Evolutionary conservation across 2,113 vertebrate species (phyloP), one percentile per base, ranked within the genome.

Genomic region (Lipotes vexillifer): DNA sequence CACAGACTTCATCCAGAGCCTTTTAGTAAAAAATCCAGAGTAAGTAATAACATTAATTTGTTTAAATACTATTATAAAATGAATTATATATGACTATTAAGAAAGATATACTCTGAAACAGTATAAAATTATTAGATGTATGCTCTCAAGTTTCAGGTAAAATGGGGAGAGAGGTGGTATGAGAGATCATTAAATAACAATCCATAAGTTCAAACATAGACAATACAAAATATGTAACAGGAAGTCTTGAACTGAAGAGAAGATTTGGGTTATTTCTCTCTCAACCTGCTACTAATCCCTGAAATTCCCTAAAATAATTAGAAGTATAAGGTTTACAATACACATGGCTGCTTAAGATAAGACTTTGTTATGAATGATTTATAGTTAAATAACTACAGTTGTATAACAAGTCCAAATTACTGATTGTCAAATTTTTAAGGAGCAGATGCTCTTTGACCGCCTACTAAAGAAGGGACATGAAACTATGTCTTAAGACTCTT

Each of bases 11-110:
- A 99, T 99, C 98, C 99, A 99, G 85, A 99, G 99, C 88, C 99
- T 99, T 98, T 99, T 99, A 89, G 99, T 99, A 87, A 99, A 99
- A 99, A 98, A 99, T 18, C 99, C 99, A 49, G 99, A 99, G 99
- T 99, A 98, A 99, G 99, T 99, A 98, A 88, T 81, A 84, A 27
- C 8, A 80, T 95, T 65, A 65, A 20, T 97, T 75, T 89, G 13
- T 81, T 82, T 66, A 92, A 83, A 46, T 92, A 59, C 36, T 86
- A 29, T 89, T 83, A 78, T 15, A 83, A n/a, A 94, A 88, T 93
- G 86, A 90, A 66, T 69, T 85, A 44, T 15, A 25, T 75, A 23
- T 59, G 18, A 36, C n/a, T 86, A 11, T 65, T 90, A 85, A 88
- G 82, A 91, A 88, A 80, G 29, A 72, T 36, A 23, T 12, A 61